Evolutionary conservation across 2,113 vertebrate species (phyloP), one percentile per base, ranked within the genome.

Genomic region (Syrmaticus mikado): DNA sequence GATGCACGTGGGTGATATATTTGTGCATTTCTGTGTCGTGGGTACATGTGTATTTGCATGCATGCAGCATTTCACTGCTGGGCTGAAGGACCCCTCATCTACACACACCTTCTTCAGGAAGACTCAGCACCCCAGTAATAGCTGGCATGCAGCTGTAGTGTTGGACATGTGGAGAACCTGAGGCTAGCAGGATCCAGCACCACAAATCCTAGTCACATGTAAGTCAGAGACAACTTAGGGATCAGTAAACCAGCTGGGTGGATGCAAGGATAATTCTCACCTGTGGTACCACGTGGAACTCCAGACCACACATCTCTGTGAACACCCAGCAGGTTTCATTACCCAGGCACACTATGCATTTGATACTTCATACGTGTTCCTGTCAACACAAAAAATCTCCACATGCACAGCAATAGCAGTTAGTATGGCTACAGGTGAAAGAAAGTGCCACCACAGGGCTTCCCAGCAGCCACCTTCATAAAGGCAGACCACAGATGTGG

Each of bases 331-430:
- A 36, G 67, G 20, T 30, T 50, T 65, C 1, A 0, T 4, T 34
- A 25, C 7, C 9, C 21, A 24, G 34, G 34, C 62, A 60, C 0
- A 1, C 0, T 1, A 6, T 3, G 11, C 25, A 19, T 74, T 80
- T 66, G 38, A 17, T 12, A n/a, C 58, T 74, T 77, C n/a, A 10
- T 28, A n/a, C 11, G 2, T 0, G 0, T 14, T 30, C 15, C 36
- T 40, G 9, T 21, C 4, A 1, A 68, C 50, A 67, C 28, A 75
- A 57, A 50, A 75, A 57, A 50, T 4, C 30, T 71, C 55, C 62
- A 45, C 43, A 64, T 4, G 1, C 10, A 3, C 34, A 53, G 40
- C 67, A 52, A 0, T 6, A 6, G 41, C 28, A 2, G 0, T 24
- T 10, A 9, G 4, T 9, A 64, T 4, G 41, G 14, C 17, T 57